Conservation (phyloP, 1,140 invertebrate species). For the Cotesia vestalis region DNA sequence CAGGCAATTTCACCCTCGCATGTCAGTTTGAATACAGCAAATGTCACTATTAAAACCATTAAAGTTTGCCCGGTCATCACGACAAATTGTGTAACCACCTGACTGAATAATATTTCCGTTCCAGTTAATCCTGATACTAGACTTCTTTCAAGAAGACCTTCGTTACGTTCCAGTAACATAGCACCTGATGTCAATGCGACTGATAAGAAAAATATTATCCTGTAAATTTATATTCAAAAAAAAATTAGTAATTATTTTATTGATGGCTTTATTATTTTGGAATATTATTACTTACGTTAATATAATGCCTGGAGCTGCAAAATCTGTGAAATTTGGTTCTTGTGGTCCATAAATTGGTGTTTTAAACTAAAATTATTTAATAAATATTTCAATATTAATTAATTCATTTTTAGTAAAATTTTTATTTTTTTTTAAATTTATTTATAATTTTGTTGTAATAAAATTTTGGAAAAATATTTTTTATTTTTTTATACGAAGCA, state of each 20-base stretch:
- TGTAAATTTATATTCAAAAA: conserved; percentile 58
- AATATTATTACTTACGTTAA: conserved; percentile 74
- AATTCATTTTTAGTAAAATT: too few relatives aligned
- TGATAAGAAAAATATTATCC: conserved; percentile 94
- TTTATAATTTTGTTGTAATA: too few relatives aligned
- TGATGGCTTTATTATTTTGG: neutral
- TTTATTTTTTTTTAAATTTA: too few relatives aligned
- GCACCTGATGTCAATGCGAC: conserved; percentile 90
- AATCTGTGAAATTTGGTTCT: conserved; percentile 90
- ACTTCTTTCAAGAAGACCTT: conserved; percentile 88
- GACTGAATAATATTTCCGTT: conserved; percentile 82
- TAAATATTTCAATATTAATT: conserved; percentile 8
- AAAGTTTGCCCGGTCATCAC: conserved; percentile 87
- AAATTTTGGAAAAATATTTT: too few relatives aligned
- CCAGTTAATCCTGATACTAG: conserved; percentile 77
- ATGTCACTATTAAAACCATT: conserved; percentile 83
- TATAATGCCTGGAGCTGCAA: conserved; percentile 93
- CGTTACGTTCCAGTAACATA: conserved; percentile 89
- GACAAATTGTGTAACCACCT: conserved; percentile 87
- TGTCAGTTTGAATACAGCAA: conserved; percentile 83
- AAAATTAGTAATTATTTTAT: conserved; percentile 5
- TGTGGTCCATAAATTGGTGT: conserved; percentile 87
- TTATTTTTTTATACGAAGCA: too few relatives aligned
- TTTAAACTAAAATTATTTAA: conserved; percentile 68
- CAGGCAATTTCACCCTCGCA: conserved; percentile 79